A percentile compares a stretch with the other conserved stretches of the same genome.
These are phyloP conservation scores for Bubo bubo DNA, from an alignment of 2,113 vertebrate species.

Conservation along the genomic window DNA sequence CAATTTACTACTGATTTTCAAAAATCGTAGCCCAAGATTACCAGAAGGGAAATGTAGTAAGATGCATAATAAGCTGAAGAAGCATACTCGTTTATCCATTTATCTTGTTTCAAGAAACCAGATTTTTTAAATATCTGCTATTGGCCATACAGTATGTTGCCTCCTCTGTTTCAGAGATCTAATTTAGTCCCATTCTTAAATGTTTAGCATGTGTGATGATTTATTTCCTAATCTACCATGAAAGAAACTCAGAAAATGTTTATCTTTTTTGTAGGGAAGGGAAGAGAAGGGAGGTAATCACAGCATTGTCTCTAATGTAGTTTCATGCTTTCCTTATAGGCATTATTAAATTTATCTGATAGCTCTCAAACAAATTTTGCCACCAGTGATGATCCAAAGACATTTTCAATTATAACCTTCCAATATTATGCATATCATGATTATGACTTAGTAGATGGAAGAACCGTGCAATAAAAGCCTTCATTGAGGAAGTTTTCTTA, in stretches of 20 bases:
- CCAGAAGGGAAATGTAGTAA: background rate
- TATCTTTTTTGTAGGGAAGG: background rate
- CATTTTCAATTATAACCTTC: constrained; percentile 24
- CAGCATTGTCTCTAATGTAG: constrained; percentile 16
- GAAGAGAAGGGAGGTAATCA: background rate
- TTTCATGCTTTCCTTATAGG: constrained; percentile 35
- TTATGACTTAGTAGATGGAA: background rate
- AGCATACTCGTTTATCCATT: background rate
- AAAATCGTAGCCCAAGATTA: background rate
- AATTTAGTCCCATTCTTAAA: constrained; percentile 2
- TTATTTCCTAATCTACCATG: constrained; percentile 33
- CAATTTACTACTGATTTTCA: background rate
- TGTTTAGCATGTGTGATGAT: background rate
- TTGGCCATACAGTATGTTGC: background rate
- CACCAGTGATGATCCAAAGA: constrained; percentile 13
- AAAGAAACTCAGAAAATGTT: constrained; percentile 25
- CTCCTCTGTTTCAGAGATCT: background rate
- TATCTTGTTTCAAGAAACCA: background rate
- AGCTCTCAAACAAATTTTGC: constrained; percentile 28
- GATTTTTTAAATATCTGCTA: background rate
- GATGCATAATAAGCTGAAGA: background rate
- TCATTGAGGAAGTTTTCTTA: background rate
- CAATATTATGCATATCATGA: background rate
- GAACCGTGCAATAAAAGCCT: background rate
- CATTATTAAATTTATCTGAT: constrained; percentile 25